Evolutionary conservation across 2,113 vertebrate species (phyloP), one percentile per base, ranked within the genome.

Genomic region (Paradoxurus hermaphroditus): DNA sequence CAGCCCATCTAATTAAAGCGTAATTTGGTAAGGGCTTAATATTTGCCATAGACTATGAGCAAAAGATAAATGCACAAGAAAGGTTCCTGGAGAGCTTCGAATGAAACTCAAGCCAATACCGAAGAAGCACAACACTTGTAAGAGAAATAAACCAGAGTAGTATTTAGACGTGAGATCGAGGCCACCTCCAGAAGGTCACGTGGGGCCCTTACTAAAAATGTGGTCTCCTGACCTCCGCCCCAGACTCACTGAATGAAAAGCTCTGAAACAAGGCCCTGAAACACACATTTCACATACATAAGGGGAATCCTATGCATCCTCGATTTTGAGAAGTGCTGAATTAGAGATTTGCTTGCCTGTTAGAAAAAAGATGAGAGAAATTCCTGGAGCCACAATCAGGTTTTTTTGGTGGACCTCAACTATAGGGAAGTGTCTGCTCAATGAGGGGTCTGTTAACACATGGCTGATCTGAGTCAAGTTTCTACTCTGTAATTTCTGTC

Each of bases 1-100:
- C 21, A 70, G 92, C 16, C 16, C 27, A 89, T 46, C 19, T 93
- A 79, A 86, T 16, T 65, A 91, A 91, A 91, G 82, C 14, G 53
- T 89, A 73, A 87, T 70, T 96, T 62, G 56, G 65, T 73, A 92
- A 89, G 56, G 56, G 72, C 62, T 95, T 94, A 85, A 25, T 84
- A 96, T 65, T 93, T 93, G 53, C 29, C 31, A 85, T 49, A 81
- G 0, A 81, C 29, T 44, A 86, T 0, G 67, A 72, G 62, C 15
- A 95, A 86, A 93, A 72, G 65, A 8, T 56, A 92, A 95, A 7
- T 6, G 1, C 29, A 62, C 68, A 53, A 96, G 90, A 96, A 68
- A 96, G 27, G n/a, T 7, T 90, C 14, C 27, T 81, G 21, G 31
- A 89, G 87, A 79, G 75, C 77, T 53, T 94, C 65, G 95, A 81